Evolutionary conservation across 1,140 invertebrate genomes (phyloP).

Genomic region (Metopolophium dirhodum): DNA sequence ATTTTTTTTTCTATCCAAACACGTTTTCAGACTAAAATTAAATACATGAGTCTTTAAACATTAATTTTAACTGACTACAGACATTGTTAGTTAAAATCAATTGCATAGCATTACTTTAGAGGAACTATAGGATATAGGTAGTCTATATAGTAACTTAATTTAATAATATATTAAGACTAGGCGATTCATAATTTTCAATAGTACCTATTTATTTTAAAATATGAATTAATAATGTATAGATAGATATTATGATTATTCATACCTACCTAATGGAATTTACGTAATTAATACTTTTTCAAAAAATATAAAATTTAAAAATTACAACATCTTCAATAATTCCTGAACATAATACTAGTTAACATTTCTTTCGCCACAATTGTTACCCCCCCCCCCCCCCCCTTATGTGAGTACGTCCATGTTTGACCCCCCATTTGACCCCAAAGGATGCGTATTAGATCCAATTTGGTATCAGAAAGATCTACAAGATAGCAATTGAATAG

Average conservation of each 20-base stretch:
- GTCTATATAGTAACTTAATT: neutral
- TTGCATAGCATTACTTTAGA: neutral
- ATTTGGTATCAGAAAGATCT: too few relatives aligned
- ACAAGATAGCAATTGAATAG: neutral
- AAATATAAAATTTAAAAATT: neutral
- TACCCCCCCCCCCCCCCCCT: too few relatives aligned
- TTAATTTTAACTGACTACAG: neutral
- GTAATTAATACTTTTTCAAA: neutral
- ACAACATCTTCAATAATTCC: neutral
- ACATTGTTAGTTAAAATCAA: neutral
- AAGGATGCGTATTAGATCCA: too few relatives aligned
- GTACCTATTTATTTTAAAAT: constrained; percentile 1
- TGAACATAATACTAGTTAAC: neutral
- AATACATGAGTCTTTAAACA: neutral
- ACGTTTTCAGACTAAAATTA: constrained; percentile 1
- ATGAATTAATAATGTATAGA: neutral
- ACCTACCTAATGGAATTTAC: neutral
- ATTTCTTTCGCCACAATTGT: neutral
- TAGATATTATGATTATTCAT: neutral
- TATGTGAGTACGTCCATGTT: too few relatives aligned
- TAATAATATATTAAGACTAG: neutral
- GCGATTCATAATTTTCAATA: neutral
- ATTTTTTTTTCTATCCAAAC: constrained; percentile 6
- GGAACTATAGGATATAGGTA: neutral
- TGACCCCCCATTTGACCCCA: too few relatives aligned